A percentile compares a stretch with the other conserved stretches of the same genome.
Conservation (phyloP, 1,140 invertebrate genomes). For the Plutomurus gul region DNA sequence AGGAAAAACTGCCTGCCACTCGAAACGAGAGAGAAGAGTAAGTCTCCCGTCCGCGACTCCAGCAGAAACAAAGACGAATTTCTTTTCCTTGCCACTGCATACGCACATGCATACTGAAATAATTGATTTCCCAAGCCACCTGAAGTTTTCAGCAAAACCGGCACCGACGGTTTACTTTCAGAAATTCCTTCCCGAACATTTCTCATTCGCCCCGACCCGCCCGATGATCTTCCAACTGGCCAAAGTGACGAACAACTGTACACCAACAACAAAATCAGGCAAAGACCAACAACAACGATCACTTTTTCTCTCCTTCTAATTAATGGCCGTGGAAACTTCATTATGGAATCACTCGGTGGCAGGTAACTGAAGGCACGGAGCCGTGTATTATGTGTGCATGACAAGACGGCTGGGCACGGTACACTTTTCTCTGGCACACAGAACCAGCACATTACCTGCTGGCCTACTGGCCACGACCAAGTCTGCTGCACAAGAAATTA, state of each 20-base stretch:
- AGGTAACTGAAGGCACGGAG: neutral
- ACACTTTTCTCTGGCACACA: too few species aligned
- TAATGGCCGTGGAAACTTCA: conserved; percentile 10
- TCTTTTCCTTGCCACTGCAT: conserved; percentile 5
- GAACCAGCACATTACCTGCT: too few species aligned
- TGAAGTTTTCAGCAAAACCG: neutral
- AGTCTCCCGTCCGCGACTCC: neutral
- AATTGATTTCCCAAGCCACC: conserved; percentile 44
- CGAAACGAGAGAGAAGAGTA: neutral
- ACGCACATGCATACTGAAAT: conserved; percentile 42
- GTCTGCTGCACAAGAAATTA: too few species aligned
- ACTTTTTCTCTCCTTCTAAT: conserved; percentile 15
- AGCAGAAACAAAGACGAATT: neutral
- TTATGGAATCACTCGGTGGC: neutral
- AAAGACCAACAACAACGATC: neutral
- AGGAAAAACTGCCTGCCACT: neutral
- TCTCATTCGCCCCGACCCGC: neutral
- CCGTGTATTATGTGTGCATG: neutral
- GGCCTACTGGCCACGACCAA: too few species aligned
- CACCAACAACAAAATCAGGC: neutral
- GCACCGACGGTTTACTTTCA: neutral
- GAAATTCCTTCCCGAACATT: neutral
- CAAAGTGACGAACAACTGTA: neutral
- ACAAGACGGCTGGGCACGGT: too few species aligned
- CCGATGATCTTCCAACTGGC: too few species aligned